Conservation (phyloP, 2,888 invertebrate genomes). For the Malthinus seriepunctatus region DNA sequence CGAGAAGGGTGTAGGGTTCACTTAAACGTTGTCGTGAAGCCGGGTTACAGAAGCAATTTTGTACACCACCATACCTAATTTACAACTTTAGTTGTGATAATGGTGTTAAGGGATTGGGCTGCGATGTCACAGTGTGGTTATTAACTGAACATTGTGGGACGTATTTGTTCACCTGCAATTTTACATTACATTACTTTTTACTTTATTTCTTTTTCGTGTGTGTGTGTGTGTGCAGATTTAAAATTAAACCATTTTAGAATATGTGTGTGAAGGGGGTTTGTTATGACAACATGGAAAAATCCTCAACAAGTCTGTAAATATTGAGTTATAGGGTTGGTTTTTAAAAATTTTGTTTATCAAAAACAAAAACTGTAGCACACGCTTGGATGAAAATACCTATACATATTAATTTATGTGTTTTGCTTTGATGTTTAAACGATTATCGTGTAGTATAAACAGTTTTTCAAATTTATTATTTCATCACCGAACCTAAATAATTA, state of each 20-base stretch:
- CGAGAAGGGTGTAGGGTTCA: constrained; percentile 5
- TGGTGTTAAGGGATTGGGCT: constrained; percentile 31
- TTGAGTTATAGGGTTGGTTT: no score
- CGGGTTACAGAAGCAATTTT: constrained; percentile 13
- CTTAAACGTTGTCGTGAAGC: constrained; percentile 7
- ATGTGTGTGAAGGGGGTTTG: no score
- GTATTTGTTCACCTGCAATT: background rate
- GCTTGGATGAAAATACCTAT: no score
- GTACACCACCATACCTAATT: constrained; percentile 31
- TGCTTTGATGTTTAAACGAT: no score
- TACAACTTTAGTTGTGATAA: constrained; percentile 30
- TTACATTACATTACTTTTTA: background rate
- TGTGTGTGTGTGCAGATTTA: background rate
- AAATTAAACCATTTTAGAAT: background rate
- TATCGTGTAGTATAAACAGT: no score
- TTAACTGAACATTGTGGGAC: constrained; percentile 34
- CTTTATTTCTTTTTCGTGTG: background rate
- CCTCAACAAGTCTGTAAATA: no score
- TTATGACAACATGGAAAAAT: no score
- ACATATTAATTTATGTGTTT: no score
- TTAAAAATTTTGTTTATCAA: no score
- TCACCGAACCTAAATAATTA: no score
- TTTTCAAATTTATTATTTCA: no score
- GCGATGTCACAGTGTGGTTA: constrained; percentile 34
- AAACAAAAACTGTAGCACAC: no score